Evolutionary conservation across 2,797 vertebrate species (phyloP).

Genomic region (Margarornis squamiger): DNA sequence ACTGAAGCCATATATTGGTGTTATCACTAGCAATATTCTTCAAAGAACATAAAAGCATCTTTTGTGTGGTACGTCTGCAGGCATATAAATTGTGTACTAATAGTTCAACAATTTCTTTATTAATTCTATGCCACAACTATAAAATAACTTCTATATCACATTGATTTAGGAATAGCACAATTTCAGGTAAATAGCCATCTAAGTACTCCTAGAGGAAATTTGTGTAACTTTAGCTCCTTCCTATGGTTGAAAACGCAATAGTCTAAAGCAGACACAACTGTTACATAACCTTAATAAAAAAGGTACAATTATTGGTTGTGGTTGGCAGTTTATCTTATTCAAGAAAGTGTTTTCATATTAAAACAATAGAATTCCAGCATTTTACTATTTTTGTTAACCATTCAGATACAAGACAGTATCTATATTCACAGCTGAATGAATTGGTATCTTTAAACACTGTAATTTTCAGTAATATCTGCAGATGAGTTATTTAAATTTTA

Average conservation of each 20-base stretch:
- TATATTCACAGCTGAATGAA: neutral
- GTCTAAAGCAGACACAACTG: neutral
- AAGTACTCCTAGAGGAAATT: conserved; percentile 11
- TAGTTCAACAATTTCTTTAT: neutral
- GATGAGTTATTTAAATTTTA: neutral
- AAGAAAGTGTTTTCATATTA: neutral
- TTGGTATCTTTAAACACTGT: neutral
- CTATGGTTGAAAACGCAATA: conserved; percentile 54
- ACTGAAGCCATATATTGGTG: neutral
- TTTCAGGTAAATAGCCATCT: neutral
- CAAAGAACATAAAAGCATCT: neutral
- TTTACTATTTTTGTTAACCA: neutral
- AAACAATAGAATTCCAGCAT: neutral
- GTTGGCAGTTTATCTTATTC: conserved; percentile 4
- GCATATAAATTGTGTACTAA: neutral
- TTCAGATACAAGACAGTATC: neutral
- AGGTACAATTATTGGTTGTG: conserved; percentile 5
- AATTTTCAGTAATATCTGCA: neutral
- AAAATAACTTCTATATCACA: neutral
- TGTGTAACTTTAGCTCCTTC: conserved; percentile 65
- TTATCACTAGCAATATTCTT: neutral
- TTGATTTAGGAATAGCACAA: neutral
- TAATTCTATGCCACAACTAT: neutral
- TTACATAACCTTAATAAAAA: neutral
- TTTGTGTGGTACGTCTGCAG: neutral